Percentiles rank a stretch among this genome's conserved stretches.
These are phyloP conservation scores for Drosophila orena DNA, from an alignment of 1,140 invertebrate genomes.

Conservation along the genomic window DNA sequence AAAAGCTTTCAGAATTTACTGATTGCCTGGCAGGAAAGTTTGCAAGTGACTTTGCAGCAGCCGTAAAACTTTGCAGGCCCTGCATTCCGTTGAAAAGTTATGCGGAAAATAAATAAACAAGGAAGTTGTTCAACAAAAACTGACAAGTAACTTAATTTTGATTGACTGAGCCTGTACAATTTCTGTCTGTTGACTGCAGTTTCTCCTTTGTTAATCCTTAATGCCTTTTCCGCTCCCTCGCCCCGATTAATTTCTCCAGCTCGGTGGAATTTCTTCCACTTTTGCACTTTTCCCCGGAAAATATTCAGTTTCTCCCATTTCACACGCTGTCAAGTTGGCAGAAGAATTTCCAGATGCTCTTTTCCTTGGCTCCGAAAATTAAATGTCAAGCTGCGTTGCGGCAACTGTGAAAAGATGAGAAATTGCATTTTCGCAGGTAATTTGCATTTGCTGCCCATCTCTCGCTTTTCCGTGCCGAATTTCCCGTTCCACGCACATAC, in stretches of 20 bases:
- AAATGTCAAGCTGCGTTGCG: conserved; percentile 55
- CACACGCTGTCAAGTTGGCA: conserved; percentile 45
- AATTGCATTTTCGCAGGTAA: conserved; percentile 56
- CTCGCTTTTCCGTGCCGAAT: conserved; percentile 26
- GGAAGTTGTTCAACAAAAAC: conserved; percentile 20
- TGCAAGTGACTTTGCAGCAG: conserved; percentile 29
- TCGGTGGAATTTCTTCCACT: conserved; percentile 24
- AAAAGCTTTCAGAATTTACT: conserved; percentile 63
- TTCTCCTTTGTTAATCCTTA: conserved; percentile 10
- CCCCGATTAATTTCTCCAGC: conserved; percentile 39
- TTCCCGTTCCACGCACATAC: neutral
- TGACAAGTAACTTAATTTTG: conserved; percentile 47
- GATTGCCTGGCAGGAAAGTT: conserved; percentile 58
- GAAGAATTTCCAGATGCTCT: conserved; percentile 42
- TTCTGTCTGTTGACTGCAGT: conserved; percentile 18
- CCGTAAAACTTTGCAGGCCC: conserved; percentile 6
- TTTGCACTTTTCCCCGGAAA: conserved; percentile 3
- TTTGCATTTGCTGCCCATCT: conserved; percentile 39
- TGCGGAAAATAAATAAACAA: conserved; percentile 39
- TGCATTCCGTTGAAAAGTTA: conserved; percentile 37
- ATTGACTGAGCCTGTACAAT: conserved; percentile 22
- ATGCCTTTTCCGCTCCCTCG: neutral
- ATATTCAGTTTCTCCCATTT: conserved; percentile 45
- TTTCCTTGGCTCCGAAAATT: conserved; percentile 46
- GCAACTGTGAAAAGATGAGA: conserved; percentile 34